These are phyloP conservation scores for Platycheirus rosarum DNA, from an alignment of 2,888 invertebrate genomes.

Conservation along the genomic window DNA sequence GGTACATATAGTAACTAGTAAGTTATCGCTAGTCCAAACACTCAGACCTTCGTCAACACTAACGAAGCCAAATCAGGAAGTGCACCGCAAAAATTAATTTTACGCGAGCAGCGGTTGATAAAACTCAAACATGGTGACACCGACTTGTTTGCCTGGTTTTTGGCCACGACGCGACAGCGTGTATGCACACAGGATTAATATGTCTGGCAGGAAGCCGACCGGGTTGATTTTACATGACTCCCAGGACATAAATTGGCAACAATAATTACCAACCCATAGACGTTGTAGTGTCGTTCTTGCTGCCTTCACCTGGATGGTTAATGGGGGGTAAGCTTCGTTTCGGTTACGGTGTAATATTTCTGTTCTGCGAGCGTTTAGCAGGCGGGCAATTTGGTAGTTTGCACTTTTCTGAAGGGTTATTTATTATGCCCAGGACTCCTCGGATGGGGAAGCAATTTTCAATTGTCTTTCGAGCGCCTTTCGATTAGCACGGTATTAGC, in stretches of 20 bases:
- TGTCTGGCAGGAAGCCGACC: constrained; percentile 50
- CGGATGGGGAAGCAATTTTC: constrained; percentile 40
- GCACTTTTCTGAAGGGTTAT: constrained; percentile 51
- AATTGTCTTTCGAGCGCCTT: constrained; percentile 52
- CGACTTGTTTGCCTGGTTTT: constrained; percentile 53
- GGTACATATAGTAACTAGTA: constrained; percentile 1
- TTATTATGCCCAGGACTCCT: constrained; percentile 26
- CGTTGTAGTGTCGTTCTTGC: neutral
- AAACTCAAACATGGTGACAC: constrained; percentile 61
- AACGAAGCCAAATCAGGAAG: constrained; percentile 69
- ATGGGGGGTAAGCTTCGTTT: constrained; percentile 37
- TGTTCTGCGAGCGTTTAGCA: constrained; percentile 40
- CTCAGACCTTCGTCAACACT: constrained; percentile 45
- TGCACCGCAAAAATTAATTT: constrained; percentile 63
- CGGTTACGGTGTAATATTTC: constrained; percentile 30
- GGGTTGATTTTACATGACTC: constrained; percentile 40
- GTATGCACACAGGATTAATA: constrained; percentile 47
- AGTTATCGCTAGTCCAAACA: constrained; percentile 29
- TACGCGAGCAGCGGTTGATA: constrained; percentile 56
- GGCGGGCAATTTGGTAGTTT: constrained; percentile 52
- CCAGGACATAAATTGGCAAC: constrained; percentile 60
- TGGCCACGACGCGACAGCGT: constrained; percentile 2
- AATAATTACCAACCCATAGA: constrained; percentile 46
- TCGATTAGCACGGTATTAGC: constrained; percentile 55
- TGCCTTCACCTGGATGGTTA: constrained; percentile 35